Evolutionary conservation across 2,797 vertebrate genomes (phyloP).

Genomic region (Sebastes trivittatus): DNA sequence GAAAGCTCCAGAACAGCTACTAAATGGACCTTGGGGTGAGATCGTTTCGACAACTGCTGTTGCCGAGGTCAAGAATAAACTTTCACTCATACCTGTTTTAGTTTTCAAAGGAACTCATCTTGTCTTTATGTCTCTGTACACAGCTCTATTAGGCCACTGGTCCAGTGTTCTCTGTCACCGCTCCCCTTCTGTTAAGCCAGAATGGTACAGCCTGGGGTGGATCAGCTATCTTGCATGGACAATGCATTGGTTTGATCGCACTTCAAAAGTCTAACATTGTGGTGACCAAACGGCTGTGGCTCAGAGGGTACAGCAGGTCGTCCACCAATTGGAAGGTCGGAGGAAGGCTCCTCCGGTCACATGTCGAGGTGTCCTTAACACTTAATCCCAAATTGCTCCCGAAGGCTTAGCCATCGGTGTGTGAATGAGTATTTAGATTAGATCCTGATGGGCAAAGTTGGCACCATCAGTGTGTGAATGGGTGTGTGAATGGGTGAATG

Average conservation of each 20-base stretch:
- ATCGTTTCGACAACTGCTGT: neutral
- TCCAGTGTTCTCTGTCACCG: neutral
- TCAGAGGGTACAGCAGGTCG: too few relatives aligned
- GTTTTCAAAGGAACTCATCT: neutral
- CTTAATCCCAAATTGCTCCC: too few relatives aligned
- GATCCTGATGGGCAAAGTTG: too few relatives aligned
- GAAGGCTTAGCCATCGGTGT: too few relatives aligned
- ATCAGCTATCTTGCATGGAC: neutral
- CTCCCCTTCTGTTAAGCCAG: neutral
- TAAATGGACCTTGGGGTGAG: neutral
- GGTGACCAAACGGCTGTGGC: neutral
- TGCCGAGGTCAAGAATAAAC: neutral
- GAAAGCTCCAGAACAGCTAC: neutral
- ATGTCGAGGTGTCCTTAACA: too few relatives aligned
- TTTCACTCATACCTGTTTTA: neutral
- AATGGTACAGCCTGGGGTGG: neutral
- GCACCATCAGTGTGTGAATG: too few relatives aligned
- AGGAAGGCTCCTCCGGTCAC: too few relatives aligned
- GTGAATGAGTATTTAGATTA: too few relatives aligned
- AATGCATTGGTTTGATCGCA: neutral
- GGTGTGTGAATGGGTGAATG: too few relatives aligned
- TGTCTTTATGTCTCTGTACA: neutral
- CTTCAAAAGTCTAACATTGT: neutral
- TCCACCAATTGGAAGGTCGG: too few relatives aligned
- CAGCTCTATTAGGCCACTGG: neutral